Conservation (phyloP, 2,113 vertebrate genomes). For the Ceyx margarethae region DNA sequence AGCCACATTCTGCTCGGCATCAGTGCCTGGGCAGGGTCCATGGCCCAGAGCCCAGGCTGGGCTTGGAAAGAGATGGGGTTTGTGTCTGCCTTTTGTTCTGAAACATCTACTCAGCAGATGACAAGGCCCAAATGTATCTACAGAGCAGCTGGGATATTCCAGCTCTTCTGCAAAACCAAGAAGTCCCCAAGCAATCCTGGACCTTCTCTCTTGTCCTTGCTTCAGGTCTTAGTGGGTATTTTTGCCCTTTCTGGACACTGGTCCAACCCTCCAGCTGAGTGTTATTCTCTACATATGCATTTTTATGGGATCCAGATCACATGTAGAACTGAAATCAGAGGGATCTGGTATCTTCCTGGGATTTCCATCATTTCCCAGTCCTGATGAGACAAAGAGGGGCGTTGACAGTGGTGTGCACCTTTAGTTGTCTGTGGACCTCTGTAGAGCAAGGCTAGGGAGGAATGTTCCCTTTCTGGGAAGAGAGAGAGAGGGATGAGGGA, state of each 20-base stretch:
- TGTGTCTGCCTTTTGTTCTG: neutral
- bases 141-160: neutral
- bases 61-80: neutral
- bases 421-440: neutral
- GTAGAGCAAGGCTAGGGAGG: neutral
- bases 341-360: constrained; percentile 20
- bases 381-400: neutral
- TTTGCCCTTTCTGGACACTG: neutral
- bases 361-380: neutral
- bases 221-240: neutral
- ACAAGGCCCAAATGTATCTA: neutral
- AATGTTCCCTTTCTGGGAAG: neutral
- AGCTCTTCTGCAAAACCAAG: neutral
- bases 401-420: neutral
- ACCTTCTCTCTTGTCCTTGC: neutral
- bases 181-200: neutral
- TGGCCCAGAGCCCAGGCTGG: neutral
- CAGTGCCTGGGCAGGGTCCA: neutral
- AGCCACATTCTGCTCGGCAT: neutral
- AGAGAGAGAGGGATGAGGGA: neutral
- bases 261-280: neutral
- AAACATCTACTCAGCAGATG: neutral
- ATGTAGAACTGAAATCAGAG: neutral
- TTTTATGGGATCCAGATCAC: neutral
- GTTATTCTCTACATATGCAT: neutral